Evolutionary conservation across 2,888 invertebrate species (phyloP).

Genomic region (Brachyopa scutellaris): DNA sequence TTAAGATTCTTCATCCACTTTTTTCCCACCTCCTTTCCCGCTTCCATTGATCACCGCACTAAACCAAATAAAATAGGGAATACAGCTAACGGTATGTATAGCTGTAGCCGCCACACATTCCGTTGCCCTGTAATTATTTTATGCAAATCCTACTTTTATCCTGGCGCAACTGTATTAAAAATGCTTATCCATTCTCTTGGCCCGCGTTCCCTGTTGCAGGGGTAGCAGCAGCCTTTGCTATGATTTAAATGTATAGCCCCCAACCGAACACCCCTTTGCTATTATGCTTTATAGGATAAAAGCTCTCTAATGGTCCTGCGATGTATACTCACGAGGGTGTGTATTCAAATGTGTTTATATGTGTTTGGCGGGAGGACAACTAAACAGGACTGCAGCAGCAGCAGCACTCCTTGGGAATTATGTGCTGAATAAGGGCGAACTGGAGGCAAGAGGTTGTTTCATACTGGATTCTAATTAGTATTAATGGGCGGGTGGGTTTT

Average conservation of each 20-base stretch:
- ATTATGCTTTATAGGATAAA: constrained; percentile 22
- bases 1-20: constrained; percentile 27
- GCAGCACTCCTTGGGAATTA: constrained; percentile 60
- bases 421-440: constrained; percentile 61
- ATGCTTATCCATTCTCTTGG: constrained; percentile 52
- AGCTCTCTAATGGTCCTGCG: constrained; percentile 50
- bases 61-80: constrained; percentile 33
- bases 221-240: constrained; percentile 27
- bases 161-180: constrained; percentile 62
- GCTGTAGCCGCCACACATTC: constrained; percentile 61
- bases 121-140: constrained; percentile 67
- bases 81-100: constrained; percentile 16
- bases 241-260: constrained; percentile 38
- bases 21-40: background rate
- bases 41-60: constrained; percentile 40
- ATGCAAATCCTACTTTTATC: constrained; percentile 70
- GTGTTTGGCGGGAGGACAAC: constrained; percentile 9
- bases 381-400: constrained; percentile 30
- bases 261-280: constrained; percentile 4
- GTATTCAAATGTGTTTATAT: background rate
- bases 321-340: background rate
- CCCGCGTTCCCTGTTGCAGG: background rate
- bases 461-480: constrained; percentile 70
- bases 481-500: constrained; percentile 72
- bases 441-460: constrained; percentile 65